Base-by-base conservation (phyloP, 2,113 vertebrate species). In the Scomber colias region DNA sequence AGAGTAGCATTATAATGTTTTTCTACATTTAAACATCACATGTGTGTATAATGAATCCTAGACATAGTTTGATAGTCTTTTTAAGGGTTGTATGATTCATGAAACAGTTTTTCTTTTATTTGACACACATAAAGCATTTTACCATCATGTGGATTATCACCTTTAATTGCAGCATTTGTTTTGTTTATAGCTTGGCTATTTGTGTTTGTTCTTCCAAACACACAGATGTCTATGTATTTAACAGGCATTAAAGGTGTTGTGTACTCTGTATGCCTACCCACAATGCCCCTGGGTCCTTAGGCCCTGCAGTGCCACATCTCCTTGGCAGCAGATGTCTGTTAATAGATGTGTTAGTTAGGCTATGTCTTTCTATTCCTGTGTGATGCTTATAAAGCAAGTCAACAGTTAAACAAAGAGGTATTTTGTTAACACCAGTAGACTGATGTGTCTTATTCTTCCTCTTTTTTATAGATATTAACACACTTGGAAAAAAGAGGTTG, bases 251-350 rank as follows among this genome's bases (percentile, higher is more conserved):
- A 77, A 56, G 4, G 31, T 71, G 46, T 17, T 71, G 31, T 75
- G 61, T 87, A 51, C 40, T 73, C 68, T 66, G 15, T 17, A 64
- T 40, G 31, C 67, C 59, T 79, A 66, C 77, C 77, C 87, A 85
- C 65, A 84, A 78, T 86, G 62, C 84, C 69, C 69, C 57, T 64
- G 84, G 77, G 76, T 74, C 72, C 35, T 71, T 30, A 59, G 71
- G 78, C 71, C 49, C 70, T 11, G 3, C 60, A 11, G 74, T 73
- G 63, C 40, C 66, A 65, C 62, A 44, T 83, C 63, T 53, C 59
- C 55, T 71, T 78, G 72, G 74, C 66, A 81, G 82, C 66, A 79
- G 48, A 56, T 76, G 54, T 83, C 63, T 77, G 69, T 63, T 49
- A 62, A 67, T 76, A 79, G 44, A 85, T 51, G 68, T 31, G 56